Base-by-base conservation (phyloP, 1,140 invertebrate species). In the Heliconius nattereri region DNA sequence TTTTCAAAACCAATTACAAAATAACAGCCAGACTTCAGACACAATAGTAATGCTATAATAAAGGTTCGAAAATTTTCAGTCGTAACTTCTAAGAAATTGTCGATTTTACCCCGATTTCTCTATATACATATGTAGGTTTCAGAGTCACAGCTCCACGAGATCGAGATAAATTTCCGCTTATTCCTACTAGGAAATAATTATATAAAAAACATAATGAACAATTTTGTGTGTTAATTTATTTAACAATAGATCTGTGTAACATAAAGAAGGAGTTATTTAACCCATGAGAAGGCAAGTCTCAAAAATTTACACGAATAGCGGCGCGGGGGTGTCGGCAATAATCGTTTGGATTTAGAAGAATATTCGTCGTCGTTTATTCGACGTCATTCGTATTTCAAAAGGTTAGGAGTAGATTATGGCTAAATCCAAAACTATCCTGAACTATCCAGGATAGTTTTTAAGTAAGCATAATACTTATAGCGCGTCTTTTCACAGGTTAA, bases 61-160 rank as follows among this genome's bases (percentile, higher is more conserved):
- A 87, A 92, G 88, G 86, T 91, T 92, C 88, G 85, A 91, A 93
- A 92, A 91, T 87, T 85, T 84, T 92, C 91, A 93, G 91, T 93
- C 91, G 79, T 86, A 89, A 79, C 81, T 75, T 84, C 78, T 84
- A 83, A 81, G 76, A 84, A 84, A 82, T 84, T 78, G 75, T 85
- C 73, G 73, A 71, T 78, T 80, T 82, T 78, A 78, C 45, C 76
- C 79, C 72, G 73, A 85, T 78, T 79, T 83, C 75, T 71, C 73
- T 76, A 81, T 66, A 75, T 45, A 45, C 13, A 45, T 76, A 79
- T 52, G 49, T 20, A 52, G 49, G 19, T 52, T 20, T 76, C 75
- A 79, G 77, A 75, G 75, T 82, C 78, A 80, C 78, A 82, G 81
- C 81, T 82, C 78, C 73, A 54, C 40, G 71, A 71, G 49, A 77